These are phyloP conservation scores for Ceraclea dissimilis DNA, from an alignment of 2,888 invertebrate species.

Conservation along the genomic window DNA sequence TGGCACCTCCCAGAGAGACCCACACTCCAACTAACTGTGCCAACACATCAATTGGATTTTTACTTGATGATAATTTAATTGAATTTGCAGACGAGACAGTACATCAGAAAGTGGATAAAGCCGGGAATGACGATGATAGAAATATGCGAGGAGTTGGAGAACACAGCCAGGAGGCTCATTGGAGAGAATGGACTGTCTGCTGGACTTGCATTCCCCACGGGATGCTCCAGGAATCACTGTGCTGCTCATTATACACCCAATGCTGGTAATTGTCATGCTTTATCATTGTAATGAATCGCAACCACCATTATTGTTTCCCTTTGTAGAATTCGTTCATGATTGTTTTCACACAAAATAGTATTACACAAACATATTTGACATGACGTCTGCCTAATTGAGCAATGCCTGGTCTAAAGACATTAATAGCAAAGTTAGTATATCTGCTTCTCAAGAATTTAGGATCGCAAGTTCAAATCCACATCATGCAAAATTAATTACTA, in stretches of 20 bases:
- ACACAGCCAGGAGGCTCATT: conserved; percentile 83
- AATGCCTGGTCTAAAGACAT: no score
- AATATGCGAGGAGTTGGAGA: conserved; percentile 94
- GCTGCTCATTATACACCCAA: conserved; percentile 99
- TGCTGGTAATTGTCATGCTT: conserved; percentile 68
- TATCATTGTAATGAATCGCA: neutral
- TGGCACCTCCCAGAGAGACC: no score
- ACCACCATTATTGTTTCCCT: neutral
- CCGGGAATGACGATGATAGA: conserved; percentile 99
- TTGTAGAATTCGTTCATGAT: neutral
- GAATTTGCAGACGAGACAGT: conserved; percentile 74
- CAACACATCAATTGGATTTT: no score
- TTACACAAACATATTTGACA: neutral
- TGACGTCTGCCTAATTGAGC: no score
- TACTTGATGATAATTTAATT: no score
- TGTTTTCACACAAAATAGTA: neutral
- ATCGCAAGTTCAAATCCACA: no score
- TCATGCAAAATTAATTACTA: no score
- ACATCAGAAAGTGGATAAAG: conserved; percentile 90
- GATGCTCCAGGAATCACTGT: conserved; percentile 97
- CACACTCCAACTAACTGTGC: no score
- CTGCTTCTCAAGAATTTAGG: no score
- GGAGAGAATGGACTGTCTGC: conserved; percentile 93
- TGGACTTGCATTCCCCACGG: conserved; percentile 93
- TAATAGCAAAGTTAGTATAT: no score